phyloP scores from a whole-genome alignment of 1,140 invertebrate genomes.

The Drosophila bipectinata region DNA sequence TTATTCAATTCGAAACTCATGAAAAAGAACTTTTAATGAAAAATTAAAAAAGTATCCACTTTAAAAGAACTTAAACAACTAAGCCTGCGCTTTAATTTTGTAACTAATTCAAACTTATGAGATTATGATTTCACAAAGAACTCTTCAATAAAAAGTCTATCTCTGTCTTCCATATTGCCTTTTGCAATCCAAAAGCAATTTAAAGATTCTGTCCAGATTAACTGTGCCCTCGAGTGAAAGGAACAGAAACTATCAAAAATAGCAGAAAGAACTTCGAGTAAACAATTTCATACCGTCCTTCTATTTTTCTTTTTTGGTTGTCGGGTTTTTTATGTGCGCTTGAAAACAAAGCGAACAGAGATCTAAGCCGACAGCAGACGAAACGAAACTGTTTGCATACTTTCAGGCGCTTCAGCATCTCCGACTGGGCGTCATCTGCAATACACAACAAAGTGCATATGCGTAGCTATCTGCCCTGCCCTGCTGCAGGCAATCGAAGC shows the following conservation, averaged over 20 bases:
- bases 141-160: too few relatives aligned
- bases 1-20: conserved; percentile 14
- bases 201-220: conserved; percentile 30
- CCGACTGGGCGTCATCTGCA: conserved; percentile 60
- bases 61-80: too few relatives aligned
- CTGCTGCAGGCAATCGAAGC: conserved; percentile 70
- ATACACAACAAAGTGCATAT: conserved; percentile 56
- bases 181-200: conserved; percentile 8
- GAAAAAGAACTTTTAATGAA: background rate
- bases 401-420: conserved; percentile 55
- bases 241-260: conserved; percentile 14
- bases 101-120: too few relatives aligned
- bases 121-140: too few relatives aligned
- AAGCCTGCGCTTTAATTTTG: too few relatives aligned
- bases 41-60: background rate
- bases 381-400: conserved; percentile 59
- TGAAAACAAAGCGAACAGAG: conserved; percentile 44
- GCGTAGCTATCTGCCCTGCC: conserved; percentile 6
- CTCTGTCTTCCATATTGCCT: too few relatives aligned
- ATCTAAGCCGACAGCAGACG: conserved; percentile 49
- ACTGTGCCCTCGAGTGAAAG: conserved; percentile 1
- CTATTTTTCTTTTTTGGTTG: background rate
- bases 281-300: conserved; percentile 48
- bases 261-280: conserved; percentile 14
- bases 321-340: background rate